These are phyloP conservation scores for Gerris buenoi DNA, from an alignment of 1,140 invertebrate species.

Conservation along the genomic window DNA sequence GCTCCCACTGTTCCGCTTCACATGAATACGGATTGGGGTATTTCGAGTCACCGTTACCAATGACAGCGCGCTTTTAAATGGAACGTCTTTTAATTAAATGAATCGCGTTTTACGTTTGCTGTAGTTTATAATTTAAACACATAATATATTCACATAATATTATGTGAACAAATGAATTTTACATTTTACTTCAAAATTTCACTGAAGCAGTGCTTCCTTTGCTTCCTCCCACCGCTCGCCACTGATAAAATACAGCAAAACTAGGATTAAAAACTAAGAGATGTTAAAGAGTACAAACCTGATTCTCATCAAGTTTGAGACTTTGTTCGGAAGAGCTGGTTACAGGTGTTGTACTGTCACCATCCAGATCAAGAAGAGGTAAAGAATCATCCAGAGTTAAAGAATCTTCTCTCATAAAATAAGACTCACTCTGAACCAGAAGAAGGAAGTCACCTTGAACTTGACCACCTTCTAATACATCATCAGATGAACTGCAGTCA, in stretches of 20 bases:
- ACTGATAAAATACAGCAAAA: too few relatives aligned
- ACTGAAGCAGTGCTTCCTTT: too few relatives aligned
- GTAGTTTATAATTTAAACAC: conserved; percentile 3
- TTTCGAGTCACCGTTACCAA: too few relatives aligned
- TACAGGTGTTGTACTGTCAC: not conserved
- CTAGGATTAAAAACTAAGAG: too few relatives aligned
- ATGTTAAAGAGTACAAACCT: not conserved
- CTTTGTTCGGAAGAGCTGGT: not conserved
- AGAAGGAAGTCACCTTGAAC: not conserved
- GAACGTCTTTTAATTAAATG: too few relatives aligned
- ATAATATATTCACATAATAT: not conserved
- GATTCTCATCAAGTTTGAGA: not conserved
- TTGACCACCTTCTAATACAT: not conserved
- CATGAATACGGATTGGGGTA: too few relatives aligned
- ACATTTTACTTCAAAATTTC: too few relatives aligned
- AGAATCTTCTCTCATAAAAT: not conserved
- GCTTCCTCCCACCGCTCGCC: too few relatives aligned
- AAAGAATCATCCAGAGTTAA: not conserved
- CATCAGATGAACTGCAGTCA: not conserved
- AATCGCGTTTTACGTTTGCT: too few relatives aligned
- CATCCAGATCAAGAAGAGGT: not conserved
- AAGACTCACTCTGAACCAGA: not conserved
- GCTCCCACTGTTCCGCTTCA: too few relatives aligned
- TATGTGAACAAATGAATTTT: too few relatives aligned
- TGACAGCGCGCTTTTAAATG: too few relatives aligned